These are phyloP conservation scores for Cynopterus brachyotis DNA, from an alignment of 2,113 vertebrate species.

Conservation along the genomic window DNA sequence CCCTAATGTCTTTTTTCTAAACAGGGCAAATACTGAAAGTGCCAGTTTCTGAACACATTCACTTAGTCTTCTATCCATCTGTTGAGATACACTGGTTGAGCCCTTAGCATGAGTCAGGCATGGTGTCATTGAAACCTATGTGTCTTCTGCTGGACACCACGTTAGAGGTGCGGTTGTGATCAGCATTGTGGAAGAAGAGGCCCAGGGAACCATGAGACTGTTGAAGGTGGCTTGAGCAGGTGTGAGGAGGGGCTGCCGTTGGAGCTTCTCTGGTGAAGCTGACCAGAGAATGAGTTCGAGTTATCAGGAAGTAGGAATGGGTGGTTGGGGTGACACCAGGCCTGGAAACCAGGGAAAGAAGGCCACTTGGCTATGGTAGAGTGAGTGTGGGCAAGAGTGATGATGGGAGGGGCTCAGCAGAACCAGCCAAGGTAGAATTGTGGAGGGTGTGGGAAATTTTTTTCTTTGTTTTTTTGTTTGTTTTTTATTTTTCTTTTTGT, in stretches of 20 bases:
- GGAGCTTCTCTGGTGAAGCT: too few relatives aligned
- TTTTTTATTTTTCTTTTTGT: too few relatives aligned
- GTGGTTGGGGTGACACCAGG: not conserved
- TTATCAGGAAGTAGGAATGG: not conserved
- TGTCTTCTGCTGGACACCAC: not conserved
- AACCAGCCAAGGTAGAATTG: fast-evolving
- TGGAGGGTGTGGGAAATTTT: fast-evolving
- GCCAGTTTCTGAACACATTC: not conserved
- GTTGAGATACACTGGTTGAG: not conserved
- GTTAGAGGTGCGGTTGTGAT: fast-evolving
- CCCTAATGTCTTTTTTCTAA: not conserved
- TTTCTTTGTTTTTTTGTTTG: too few relatives aligned
- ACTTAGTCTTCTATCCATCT: not conserved
- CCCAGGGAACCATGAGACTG: fast-evolving
- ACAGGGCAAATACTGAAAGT: not conserved
- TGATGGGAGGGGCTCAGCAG: fast-evolving
- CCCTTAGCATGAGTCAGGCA: not conserved
- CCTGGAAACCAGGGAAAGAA: not conserved
- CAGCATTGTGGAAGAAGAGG: fast-evolving
- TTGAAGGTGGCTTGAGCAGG: not conserved
- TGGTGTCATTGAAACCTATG: fast-evolving
- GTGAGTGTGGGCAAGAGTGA: too few relatives aligned
- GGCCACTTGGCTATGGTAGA: fast-evolving
- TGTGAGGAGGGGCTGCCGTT: fast-evolving
- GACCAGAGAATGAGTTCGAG: not conserved